Evolutionary conservation across 1,140 invertebrate genomes (phyloP), one percentile per base, ranked within the genome.

Genomic region (Andrena cerasifolii): DNA sequence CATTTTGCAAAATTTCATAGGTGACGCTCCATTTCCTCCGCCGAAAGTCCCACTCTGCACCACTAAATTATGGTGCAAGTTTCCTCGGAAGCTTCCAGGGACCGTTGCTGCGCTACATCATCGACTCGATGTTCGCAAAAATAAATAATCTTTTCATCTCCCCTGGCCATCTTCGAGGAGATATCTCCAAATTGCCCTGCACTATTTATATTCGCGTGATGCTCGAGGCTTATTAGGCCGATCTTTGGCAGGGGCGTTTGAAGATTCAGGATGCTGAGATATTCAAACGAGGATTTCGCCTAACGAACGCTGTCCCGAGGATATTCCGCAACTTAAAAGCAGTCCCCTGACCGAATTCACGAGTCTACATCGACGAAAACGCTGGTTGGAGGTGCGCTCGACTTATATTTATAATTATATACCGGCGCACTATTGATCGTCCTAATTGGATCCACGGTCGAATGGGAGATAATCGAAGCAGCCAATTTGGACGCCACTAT

Each of bases 381-480:
- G 54, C 12, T 33, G 24, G 6, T n/a, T 28, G 24, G 45, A 65
- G 16, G 24, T 4, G 7, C 24, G 12, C 40, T 40, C 62, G 21
- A 21, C 74, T 49, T 71, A 77, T 71, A 77, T 71, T 77, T 71
- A 62, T 71, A 77, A 77, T 77, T 77, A 77, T 72, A 51, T 40
- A n/a, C 45, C 45, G 28, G 43, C 7, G 28, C 40, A 51, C 53
- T 62, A 66, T 54, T 45, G 63, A 49, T 76, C 24, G 59, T 21
- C 53, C n/a, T 79, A 82, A 82, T 79, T 79, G 63, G 24, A 82
- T 78, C 49, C 62, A 16, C 28, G 18, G 16, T 12, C 24, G 18
- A 53, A 74, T 16, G 33, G 18, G 33, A 70, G 53, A 77, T 74
- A 65, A 82, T 82, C 36, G n/a, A 82, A 78, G 28, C 36, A 51